phyloP scores from a whole-genome alignment of 2,113 vertebrate species.

The Sardina pilchardus region DNA sequence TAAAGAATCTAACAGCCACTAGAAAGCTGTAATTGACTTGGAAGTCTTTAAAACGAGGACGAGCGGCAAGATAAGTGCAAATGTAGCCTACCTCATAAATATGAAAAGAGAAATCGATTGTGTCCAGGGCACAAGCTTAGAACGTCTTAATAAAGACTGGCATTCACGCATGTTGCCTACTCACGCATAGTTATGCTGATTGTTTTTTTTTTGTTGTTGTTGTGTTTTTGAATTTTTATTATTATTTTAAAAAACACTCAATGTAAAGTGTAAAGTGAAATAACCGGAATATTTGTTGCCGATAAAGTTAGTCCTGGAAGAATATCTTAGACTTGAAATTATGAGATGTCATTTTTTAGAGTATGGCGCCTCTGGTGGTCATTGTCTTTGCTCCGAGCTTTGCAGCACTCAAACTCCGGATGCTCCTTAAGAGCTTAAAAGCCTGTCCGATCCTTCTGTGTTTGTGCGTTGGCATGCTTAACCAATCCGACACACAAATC shows the following conservation, averaged over 20 bases:
- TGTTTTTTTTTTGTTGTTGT: neutral
- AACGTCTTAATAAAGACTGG: conserved; percentile 31
- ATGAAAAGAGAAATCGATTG: conserved; percentile 60
- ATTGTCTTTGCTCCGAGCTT: neutral
- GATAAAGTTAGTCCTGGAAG: neutral
- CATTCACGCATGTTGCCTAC: conserved; percentile 21
- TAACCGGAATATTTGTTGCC: neutral
- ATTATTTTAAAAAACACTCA: too few relatives aligned
- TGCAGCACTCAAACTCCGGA: neutral
- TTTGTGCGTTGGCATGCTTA: neutral
- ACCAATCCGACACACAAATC: neutral
- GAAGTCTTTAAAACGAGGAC: conserved; percentile 50
- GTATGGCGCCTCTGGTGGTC: conserved; percentile 36
- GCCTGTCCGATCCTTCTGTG: neutral
- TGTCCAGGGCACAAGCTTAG: conserved; percentile 37
- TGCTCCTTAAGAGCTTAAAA: neutral
- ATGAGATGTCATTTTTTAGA: conserved; percentile 20
- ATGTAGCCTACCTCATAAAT: conserved; percentile 57
- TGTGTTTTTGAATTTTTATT: too few relatives aligned
- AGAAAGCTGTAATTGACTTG: conserved; percentile 58
- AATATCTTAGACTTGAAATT: neutral
- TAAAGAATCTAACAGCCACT: conserved; percentile 52
- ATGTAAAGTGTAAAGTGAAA: neutral
- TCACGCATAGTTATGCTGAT: neutral
- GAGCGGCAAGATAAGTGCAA: conserved; percentile 61